phyloP scores from a whole-genome alignment of 2,888 invertebrate species.

The Syrphus vitripennis region DNA sequence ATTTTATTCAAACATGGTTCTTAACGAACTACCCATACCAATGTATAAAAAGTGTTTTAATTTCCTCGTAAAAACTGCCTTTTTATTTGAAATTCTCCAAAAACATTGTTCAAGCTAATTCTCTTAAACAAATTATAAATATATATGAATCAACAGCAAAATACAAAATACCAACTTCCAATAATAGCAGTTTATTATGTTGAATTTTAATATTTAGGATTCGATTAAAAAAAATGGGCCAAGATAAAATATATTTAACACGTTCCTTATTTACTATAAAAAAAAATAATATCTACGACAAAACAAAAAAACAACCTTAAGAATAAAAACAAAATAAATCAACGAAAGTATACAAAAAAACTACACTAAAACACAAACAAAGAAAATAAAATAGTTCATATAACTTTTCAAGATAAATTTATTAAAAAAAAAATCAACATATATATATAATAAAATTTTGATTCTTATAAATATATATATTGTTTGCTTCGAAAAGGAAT shows the following conservation, averaged over 20 bases:
- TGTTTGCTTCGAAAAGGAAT: conserved; percentile 42
- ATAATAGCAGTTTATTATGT: not conserved
- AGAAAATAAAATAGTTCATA: conserved; percentile 38
- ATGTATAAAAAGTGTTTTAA: not conserved
- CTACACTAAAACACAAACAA: conserved; percentile 18
- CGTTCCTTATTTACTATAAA: conserved; percentile 57
- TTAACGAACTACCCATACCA: not conserved
- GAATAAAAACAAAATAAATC: not conserved
- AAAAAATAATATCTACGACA: not conserved
- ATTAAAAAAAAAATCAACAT: not conserved
- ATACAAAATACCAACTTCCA: not conserved
- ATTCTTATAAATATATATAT: conserved; percentile 6
- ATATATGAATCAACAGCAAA: not conserved
- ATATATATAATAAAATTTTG: not conserved
- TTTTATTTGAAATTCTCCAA: conserved; percentile 8
- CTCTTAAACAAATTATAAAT: not conserved
- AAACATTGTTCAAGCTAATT: not conserved
- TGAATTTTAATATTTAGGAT: not conserved
- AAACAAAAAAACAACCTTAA: conserved; percentile 4
- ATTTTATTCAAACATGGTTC: not conserved
- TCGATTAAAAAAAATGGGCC: not conserved
- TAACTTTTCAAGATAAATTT: conserved; percentile 15
- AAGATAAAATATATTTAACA: conserved; percentile 10
- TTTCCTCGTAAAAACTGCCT: not conserved
- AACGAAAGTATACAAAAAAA: not conserved